Evolutionary conservation across 2,113 vertebrate genomes (phyloP).

Genomic region (Malurus cyaneus): DNA sequence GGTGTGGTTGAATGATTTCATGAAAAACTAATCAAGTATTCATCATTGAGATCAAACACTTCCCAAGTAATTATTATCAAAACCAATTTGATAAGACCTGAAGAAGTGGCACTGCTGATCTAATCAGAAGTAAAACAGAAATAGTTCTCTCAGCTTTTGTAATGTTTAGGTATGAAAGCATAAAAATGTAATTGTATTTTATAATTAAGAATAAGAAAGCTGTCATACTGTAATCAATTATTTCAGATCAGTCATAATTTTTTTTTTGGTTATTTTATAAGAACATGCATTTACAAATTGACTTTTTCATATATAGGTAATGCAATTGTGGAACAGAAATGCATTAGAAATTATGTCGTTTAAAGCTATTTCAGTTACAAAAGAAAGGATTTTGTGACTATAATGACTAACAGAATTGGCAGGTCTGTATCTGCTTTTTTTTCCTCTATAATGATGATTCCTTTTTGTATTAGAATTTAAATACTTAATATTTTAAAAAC

Average conservation of each 20-base stretch:
- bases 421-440: not conserved
- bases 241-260: conserved; percentile 62
- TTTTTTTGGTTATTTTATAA: conserved; percentile 44
- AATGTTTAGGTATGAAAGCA: conserved; percentile 65
- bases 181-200: conserved; percentile 73
- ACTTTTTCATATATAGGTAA: conserved; percentile 20
- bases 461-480: not conserved
- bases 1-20: conserved; percentile 95
- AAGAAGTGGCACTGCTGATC: conserved; percentile 83
- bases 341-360: not conserved
- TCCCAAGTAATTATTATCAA: conserved; percentile 92
- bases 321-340: not conserved
- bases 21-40: conserved; percentile 99
- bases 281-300: conserved; percentile 27
- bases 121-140: conserved; percentile 80
- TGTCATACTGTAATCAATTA: conserved; percentile 47
- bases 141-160: conserved; percentile 65
- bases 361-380: conserved; percentile 5
- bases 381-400: not conserved
- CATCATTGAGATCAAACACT: conserved; percentile 99
- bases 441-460: not conserved
- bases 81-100: conserved; percentile 86
- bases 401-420: not conserved
- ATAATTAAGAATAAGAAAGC: conserved; percentile 70
- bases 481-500: not conserved